Percentiles rank a stretch among this genome's conserved stretches.
phyloP scores from a whole-genome alignment of 2,888 invertebrate species.

The Lepeophtheirus nordmannii region DNA sequence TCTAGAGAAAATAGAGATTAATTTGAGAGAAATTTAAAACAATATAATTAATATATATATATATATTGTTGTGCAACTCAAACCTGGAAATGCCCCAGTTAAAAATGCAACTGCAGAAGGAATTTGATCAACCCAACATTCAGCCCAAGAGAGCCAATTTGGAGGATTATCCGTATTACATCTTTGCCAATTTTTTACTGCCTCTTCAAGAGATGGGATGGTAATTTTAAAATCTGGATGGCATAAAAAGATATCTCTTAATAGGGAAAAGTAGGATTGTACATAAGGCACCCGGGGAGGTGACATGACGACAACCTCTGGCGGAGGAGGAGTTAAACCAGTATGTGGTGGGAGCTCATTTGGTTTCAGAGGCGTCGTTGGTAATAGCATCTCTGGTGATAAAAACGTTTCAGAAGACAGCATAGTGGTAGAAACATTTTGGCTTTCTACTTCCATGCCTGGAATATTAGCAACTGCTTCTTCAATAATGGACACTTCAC shows the following conservation, averaged over 20 bases:
- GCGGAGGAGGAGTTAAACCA: not conserved
- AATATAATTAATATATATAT: constrained; percentile 11
- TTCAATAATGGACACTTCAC: not conserved
- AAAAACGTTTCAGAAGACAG: not conserved
- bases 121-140: constrained; percentile 51
- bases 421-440: not conserved
- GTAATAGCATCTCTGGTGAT: not conserved
- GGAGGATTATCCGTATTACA: constrained; percentile 49
- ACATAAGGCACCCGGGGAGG: not conserved
- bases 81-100: constrained; percentile 55
- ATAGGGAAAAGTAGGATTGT: constrained; percentile 56
- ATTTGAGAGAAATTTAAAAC: not conserved
- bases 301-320: not conserved
- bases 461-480: constrained; percentile 11
- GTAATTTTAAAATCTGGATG: constrained; percentile 18
- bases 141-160: constrained; percentile 55
- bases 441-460: not conserved
- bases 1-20: constrained; percentile 31
- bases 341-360: not conserved
- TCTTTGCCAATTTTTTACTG: constrained; percentile 1
- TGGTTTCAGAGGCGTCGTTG: not conserved
- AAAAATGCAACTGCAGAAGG: constrained; percentile 66
- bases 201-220: constrained; percentile 7
- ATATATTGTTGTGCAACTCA: constrained; percentile 25
- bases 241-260: constrained; percentile 71